phyloP scores from a whole-genome alignment of 2,113 vertebrate genomes.

The Oceanodroma tethys region DNA sequence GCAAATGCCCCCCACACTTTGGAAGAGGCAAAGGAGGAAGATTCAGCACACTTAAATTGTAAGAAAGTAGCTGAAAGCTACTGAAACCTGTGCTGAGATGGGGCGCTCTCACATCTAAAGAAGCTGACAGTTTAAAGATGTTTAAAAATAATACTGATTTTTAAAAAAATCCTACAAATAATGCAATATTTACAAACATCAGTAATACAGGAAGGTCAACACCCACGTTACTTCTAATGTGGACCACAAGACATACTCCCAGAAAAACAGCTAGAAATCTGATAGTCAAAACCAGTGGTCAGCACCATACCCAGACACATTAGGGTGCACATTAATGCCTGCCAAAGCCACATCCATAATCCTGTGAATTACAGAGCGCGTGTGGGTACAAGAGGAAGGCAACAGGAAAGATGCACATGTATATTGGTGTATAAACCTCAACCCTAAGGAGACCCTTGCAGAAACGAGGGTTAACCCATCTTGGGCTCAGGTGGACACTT shows the following conservation, averaged over 20 bases:
- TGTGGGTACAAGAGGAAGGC: accelerated
- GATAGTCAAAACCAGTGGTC: not conserved
- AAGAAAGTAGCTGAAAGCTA: not conserved
- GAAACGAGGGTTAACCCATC: not conserved
- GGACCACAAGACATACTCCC: not conserved
- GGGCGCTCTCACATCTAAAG: not conserved
- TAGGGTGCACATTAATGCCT: not conserved
- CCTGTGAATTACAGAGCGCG: not conserved
- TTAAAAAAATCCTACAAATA: not conserved
- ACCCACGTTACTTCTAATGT: not conserved
- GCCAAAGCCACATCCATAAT: not conserved
- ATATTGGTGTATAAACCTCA: not conserved
- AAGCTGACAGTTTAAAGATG: not conserved
- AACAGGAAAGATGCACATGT: not conserved
- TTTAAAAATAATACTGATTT: not conserved
- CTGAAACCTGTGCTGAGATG: not conserved
- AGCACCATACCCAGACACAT: not conserved
- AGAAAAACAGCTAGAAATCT: not conserved
- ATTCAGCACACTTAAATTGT: not conserved
- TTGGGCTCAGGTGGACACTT: not conserved
- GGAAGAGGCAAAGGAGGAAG: not conserved
- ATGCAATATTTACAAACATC: not conserved
- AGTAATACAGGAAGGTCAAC: not conserved
- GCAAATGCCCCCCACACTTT: not conserved
- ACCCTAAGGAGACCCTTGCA: not conserved